Evolutionary conservation across 2,797 vertebrate species (phyloP), one percentile per base, ranked within the genome.

Genomic region (Aulostomus chinensis): DNA sequence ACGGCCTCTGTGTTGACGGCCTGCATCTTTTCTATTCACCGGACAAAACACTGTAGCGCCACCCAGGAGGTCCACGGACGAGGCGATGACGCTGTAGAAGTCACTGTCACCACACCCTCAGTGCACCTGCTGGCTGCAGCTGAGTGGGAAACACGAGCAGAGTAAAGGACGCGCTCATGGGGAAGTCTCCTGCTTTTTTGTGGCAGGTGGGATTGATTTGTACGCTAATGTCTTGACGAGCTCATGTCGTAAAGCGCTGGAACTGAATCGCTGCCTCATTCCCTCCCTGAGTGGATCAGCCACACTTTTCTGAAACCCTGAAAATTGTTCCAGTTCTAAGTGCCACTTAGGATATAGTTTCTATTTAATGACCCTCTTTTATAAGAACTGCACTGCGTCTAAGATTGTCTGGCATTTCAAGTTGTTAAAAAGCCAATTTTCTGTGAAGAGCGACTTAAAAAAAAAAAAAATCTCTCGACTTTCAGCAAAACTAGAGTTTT

Each of bases 381-480:
- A 5, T 31, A 31, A 58, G 38, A 50, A 20, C n/a, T 32, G 18
- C 9, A 1, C 18, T 51, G n/a, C n/a, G 51, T 50, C 29, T 13
- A 2, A 40, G n/a, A 7, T 21, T 60, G 4, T 69, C 35, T 18
- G 20, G 25, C 34, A 20, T 79, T 57, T 62, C 25, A 61, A 43
- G 15, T 22, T 17, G 43, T 46, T 33, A 38, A 58, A 61, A 59
- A 55, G 53, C 30, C 10, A 46, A 53, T 78, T 71, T 67, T 57
- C 46, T 62, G 49, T 64, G 34, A 62, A 48, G 31, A 72, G 57
- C 8, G 7, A 35, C 55, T 77, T 71, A 29, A n/a, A n/a, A n/a
- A n/a, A n/a, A n/a, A n/a, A n/a, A n/a, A 33, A 74, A 56, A 14
- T 71, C 40, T 67, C 47, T 78, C 25, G 45, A 59, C 50, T 68